A percentile compares a stretch with the other conserved stretches of the same genome.
These are phyloP conservation scores for Eupeodes luniger DNA, from an alignment of 2,888 invertebrate species.

Conservation along the genomic window DNA sequence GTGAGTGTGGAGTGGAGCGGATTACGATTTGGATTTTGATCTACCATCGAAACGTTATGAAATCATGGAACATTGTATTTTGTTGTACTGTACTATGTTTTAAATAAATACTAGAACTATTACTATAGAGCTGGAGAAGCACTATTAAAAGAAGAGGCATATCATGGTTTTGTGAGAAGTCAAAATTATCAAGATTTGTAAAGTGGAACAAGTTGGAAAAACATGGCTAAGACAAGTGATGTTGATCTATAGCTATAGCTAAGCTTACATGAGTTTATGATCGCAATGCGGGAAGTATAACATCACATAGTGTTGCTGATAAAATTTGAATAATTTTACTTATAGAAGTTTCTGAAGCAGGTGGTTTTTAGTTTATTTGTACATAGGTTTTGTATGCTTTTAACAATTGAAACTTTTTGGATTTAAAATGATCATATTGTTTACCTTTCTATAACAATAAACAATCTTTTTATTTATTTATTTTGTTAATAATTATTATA, in stretches of 20 bases:
- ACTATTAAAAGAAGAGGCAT: background rate
- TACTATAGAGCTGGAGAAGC: background rate
- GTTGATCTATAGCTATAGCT: background rate
- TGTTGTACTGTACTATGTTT: background rate
- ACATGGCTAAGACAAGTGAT: background rate
- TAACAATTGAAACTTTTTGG: too few species aligned
- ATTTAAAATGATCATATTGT: background rate
- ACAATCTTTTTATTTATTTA: background rate
- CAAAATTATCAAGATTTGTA: background rate
- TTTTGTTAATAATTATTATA: background rate
- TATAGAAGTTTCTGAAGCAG: background rate
- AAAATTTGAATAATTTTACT: background rate
- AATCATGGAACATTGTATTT: constrained; percentile 48
- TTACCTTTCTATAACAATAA: background rate
- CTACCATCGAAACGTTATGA: constrained; percentile 51
- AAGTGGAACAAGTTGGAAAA: background rate
- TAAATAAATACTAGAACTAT: background rate
- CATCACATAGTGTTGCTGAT: background rate
- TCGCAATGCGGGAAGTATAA: background rate
- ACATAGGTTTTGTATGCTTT: too few species aligned
- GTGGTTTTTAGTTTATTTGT: background rate
- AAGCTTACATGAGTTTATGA: background rate
- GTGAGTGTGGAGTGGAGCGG: constrained; percentile 15
- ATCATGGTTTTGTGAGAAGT: background rate
- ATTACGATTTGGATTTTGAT: constrained; percentile 21